Conservation (phyloP, 2,113 vertebrate species). For the Lonchura striata region DNA sequence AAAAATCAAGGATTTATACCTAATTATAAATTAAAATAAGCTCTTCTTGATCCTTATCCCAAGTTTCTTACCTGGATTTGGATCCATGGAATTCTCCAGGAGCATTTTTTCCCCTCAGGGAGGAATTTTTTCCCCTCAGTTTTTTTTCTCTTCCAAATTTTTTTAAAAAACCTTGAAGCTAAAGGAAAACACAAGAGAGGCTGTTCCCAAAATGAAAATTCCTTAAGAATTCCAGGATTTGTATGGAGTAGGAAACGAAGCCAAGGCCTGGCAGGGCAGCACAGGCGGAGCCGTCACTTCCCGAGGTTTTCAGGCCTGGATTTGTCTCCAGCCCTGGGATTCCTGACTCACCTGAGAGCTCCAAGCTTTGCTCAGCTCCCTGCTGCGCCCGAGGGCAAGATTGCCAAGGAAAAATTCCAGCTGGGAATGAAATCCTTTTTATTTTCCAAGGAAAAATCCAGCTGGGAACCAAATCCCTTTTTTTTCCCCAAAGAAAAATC, state of each 20-base stretch:
- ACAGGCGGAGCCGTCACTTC: background rate
- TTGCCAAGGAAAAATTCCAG: background rate
- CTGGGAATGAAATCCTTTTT: background rate
- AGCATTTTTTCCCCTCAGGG: background rate
- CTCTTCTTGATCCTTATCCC: background rate
- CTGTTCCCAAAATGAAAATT: background rate
- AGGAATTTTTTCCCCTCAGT: no score
- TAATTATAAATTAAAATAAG: background rate
- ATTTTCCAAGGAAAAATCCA: background rate
- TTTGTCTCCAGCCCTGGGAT: background rate
- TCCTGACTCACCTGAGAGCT: slow-evolving; percentile 5
- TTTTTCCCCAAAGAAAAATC: background rate
- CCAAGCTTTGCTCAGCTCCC: background rate
- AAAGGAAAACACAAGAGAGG: background rate
- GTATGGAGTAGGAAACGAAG: background rate
- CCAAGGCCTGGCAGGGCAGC: background rate
- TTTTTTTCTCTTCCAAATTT: background rate
- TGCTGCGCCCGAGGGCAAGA: background rate
- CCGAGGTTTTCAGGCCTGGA: background rate
- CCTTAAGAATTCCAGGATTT: background rate
- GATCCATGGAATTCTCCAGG: background rate
- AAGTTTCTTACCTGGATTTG: background rate
- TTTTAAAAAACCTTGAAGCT: background rate
- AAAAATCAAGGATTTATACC: background rate
- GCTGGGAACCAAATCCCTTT: no score